phyloP scores from a whole-genome alignment of 2,113 vertebrate genomes.

The Dasyprocta punctata region DNA sequence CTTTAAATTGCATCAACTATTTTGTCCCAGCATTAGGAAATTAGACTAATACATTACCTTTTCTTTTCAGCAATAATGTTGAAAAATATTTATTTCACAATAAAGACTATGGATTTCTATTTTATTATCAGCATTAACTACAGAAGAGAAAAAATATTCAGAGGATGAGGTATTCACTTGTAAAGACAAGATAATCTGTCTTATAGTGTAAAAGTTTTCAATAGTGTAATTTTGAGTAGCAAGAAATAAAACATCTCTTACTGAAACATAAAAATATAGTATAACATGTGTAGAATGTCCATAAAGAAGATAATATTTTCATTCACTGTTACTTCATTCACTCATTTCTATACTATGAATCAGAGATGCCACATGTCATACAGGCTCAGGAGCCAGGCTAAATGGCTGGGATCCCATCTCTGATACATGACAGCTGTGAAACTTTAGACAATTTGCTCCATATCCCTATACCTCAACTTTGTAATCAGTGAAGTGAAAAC shows the following conservation, averaged over 20 bases:
- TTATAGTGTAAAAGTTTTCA: neutral
- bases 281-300: neutral
- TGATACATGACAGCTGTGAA: neutral
- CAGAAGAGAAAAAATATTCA: neutral
- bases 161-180: neutral
- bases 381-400: neutral
- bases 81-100: constrained; percentile 10
- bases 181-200: neutral
- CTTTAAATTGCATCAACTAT: neutral
- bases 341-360: neutral
- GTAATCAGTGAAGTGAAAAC: neutral
- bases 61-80: neutral
- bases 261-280: neutral
- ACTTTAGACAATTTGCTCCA: neutral
- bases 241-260: neutral
- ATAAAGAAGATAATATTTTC: neutral
- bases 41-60: neutral
- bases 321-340: neutral
- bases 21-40: neutral
- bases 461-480: neutral
- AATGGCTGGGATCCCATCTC: neutral
- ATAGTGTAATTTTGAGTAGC: neutral
- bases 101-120: neutral
- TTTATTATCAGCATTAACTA: neutral
- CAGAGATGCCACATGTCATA: neutral